A percentile compares a stretch with the other conserved stretches of the same genome.
These are phyloP conservation scores for Lasioglossum malachurum DNA, from an alignment of 2,888 invertebrate species.

Conservation along the genomic window DNA sequence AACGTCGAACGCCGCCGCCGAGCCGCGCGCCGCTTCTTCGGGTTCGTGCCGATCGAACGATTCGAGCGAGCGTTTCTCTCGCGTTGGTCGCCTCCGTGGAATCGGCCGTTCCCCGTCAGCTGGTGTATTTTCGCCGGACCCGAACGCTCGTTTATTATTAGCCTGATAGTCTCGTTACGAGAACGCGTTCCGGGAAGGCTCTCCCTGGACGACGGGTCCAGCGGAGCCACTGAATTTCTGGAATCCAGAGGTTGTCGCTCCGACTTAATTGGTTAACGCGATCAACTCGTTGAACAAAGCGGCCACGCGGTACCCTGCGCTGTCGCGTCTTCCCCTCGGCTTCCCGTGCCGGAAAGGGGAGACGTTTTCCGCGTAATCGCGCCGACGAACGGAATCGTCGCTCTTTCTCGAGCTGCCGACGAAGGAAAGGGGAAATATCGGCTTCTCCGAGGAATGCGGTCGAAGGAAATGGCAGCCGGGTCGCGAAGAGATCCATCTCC, in stretches of 20 bases:
- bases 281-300: conserved; percentile 76
- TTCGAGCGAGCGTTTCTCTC: not conserved
- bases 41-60: not conserved
- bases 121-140: conserved; percentile 69
- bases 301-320: conserved; percentile 50
- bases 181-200: conserved; percentile 77
- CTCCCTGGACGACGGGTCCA: conserved; percentile 31
- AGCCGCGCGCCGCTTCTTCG: not conserved
- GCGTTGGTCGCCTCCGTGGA: not conserved
- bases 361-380: conserved; percentile 20
- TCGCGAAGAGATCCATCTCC: not conserved
- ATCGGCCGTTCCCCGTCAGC: conserved; percentile 59
- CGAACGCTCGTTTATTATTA: conserved; percentile 76
- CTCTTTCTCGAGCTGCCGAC: not conserved
- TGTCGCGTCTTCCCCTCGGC: not conserved
- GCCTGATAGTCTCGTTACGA: conserved; percentile 77
- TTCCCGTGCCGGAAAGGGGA: conserved; percentile 19
- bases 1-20: conserved; percentile 15
- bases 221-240: conserved; percentile 72
- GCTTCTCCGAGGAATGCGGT: not conserved
- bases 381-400: not conserved
- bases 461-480: not conserved
- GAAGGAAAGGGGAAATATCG: not conserved
- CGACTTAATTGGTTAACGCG: conserved; percentile 78
- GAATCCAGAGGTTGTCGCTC: conserved; percentile 79